Conservation (phyloP, 2,888 invertebrate genomes). For the Hyppa rectilinea region DNA sequence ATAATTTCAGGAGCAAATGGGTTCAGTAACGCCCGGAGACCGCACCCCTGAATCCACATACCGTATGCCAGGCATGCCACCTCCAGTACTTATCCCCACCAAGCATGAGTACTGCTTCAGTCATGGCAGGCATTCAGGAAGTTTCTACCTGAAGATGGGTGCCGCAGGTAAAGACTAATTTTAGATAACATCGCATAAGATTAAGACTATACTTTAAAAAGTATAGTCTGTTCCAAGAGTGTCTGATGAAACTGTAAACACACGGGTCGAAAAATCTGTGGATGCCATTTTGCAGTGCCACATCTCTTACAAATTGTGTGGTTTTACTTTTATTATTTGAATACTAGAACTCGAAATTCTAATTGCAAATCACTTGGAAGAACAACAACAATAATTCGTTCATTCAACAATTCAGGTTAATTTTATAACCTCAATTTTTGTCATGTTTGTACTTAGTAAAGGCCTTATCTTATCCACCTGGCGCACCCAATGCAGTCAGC, state of each 20-base stretch:
- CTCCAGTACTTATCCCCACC: conserved; percentile 84
- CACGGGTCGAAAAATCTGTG: not conserved
- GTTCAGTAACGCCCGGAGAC: conserved; percentile 69
- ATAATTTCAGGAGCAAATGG: conserved; percentile 71
- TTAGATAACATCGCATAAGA: not conserved
- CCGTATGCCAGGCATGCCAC: conserved; percentile 72
- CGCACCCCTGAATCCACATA: conserved; percentile 74
- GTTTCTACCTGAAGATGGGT: conserved; percentile 94
- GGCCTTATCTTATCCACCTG: conserved; percentile 17
- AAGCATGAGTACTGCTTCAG: conserved; percentile 92
- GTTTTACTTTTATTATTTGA: not conserved
- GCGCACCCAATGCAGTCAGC: conserved; percentile 14
- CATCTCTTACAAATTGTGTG: not conserved
- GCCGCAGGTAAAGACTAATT: conserved; percentile 91
- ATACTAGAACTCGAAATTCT: not conserved
- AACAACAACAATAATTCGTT: no score
- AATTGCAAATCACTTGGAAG: not conserved
- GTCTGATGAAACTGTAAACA: not conserved
- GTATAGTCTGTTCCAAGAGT: not conserved
- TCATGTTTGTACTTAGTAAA: no score
- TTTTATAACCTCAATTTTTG: not conserved
- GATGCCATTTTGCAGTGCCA: not conserved
- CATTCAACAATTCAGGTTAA: not conserved
- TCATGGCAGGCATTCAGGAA: conserved; percentile 93
- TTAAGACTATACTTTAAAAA: no score